phyloP scores from a whole-genome alignment of 2,113 vertebrate genomes.

The Eidolon helvum region DNA sequence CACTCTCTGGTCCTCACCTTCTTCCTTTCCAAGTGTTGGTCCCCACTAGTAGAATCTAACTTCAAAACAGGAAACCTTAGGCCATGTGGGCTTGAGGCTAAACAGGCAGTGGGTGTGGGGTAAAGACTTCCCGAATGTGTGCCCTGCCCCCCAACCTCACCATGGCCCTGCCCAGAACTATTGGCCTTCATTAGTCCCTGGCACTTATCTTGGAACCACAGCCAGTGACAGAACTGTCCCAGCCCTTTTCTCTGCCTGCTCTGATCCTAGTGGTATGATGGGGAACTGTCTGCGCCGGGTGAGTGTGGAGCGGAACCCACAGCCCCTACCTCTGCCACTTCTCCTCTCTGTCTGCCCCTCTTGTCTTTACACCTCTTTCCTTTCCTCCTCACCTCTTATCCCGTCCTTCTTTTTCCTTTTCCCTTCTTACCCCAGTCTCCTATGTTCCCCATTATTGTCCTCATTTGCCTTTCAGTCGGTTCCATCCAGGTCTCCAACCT shows the following conservation, averaged over 20 bases:
- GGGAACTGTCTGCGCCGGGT: conserved; percentile 69
- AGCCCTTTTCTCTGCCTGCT: background rate
- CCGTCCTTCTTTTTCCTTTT: background rate
- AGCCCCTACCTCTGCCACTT: background rate
- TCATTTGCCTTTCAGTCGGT: background rate
- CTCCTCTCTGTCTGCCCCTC: background rate
- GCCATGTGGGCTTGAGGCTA: background rate
- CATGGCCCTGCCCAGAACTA: background rate
- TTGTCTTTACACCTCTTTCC: accelerated
- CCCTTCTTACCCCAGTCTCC: background rate
- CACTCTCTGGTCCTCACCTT: background rate
- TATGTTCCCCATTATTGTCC: no score
- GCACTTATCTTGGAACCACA: conserved; percentile 66
- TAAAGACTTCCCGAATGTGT: conserved; percentile 45
- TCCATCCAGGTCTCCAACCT: background rate
- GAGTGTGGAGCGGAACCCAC: background rate
- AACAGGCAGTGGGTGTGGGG: background rate
- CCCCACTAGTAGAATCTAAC: background rate
- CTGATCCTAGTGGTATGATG: conserved; percentile 32
- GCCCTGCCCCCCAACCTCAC: background rate
- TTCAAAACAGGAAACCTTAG: conserved; percentile 65
- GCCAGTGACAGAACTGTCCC: background rate
- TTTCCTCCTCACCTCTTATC: no score
- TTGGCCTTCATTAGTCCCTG: conserved; percentile 40
- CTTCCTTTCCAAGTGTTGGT: conserved; percentile 12